These are phyloP conservation scores for Rhinoderma darwinii DNA, from an alignment of 2,113 vertebrate genomes.

Conservation along the genomic window DNA sequence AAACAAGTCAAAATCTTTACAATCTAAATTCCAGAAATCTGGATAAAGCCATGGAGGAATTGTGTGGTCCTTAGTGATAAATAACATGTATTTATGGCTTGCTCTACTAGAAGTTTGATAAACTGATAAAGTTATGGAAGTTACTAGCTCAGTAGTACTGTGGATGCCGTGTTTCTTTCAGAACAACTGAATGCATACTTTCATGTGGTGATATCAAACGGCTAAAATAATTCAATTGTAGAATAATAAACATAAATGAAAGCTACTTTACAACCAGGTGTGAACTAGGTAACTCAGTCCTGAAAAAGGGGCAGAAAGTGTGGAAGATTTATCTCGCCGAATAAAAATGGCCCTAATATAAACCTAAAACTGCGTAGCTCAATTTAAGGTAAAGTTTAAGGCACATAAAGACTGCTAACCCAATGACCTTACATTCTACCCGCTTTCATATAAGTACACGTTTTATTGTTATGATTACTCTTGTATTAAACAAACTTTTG, in stretches of 20 bases:
- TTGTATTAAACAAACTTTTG: not conserved
- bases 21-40: constrained; percentile 70
- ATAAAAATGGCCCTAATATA: constrained; percentile 41
- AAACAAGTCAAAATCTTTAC: constrained; percentile 71
- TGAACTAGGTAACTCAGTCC: not conserved
- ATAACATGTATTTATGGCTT: not conserved
- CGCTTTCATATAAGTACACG: not conserved
- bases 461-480: not conserved
- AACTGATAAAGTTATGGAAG: not conserved
- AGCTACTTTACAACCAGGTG: not conserved
- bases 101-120: not conserved
- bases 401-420: constrained; percentile 6
- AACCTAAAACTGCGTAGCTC: constrained; percentile 26
- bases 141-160: not conserved
- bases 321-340: not conserved
- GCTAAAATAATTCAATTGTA: not conserved
- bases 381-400: constrained; percentile 13
- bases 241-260: not conserved
- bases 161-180: not conserved
- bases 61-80: constrained; percentile 19
- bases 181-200: not conserved
- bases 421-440: constrained; percentile 3
- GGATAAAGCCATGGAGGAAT: constrained; percentile 69
- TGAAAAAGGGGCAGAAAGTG: not conserved
- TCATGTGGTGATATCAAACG: not conserved